These are phyloP conservation scores for Carduelis carduelis DNA, from an alignment of 2,797 vertebrate genomes.

Conservation along the genomic window DNA sequence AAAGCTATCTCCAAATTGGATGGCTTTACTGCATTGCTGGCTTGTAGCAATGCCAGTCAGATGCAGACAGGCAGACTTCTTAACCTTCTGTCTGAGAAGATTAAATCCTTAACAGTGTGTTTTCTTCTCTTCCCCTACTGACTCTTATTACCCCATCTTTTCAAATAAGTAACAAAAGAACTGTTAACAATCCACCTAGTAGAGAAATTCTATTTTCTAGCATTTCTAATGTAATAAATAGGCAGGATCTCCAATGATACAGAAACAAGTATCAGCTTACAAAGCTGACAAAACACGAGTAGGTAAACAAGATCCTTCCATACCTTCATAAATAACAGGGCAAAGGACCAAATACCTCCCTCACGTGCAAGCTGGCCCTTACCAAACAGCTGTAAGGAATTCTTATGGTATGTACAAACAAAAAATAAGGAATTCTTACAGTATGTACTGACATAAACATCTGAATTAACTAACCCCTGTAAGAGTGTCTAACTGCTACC, in stretches of 20 bases:
- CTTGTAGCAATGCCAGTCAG: constrained; percentile 2
- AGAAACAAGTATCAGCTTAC: constrained; percentile 11
- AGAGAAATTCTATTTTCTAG: background rate
- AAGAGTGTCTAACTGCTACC: background rate
- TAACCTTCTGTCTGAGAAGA: constrained; percentile 55
- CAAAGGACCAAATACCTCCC: background rate
- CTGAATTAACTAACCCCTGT: background rate
- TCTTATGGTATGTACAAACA: background rate
- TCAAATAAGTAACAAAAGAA: background rate
- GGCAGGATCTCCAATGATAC: background rate
- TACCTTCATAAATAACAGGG: constrained; percentile 9
- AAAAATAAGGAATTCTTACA: background rate
- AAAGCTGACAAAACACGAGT: background rate
- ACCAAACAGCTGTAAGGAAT: background rate
- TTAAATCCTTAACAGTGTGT: constrained; percentile 33
- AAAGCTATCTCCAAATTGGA: constrained; percentile 8
- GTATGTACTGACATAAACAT: background rate
- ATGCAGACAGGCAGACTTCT: constrained; percentile 46
- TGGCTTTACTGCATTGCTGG: background rate
- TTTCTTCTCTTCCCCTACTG: background rate
- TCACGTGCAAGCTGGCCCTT: background rate
- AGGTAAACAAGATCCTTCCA: constrained; percentile 32
- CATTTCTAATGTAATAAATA: background rate
- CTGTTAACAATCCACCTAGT: background rate
- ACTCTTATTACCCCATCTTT: background rate